Evolutionary conservation across 2,113 vertebrate species (phyloP).

Genomic region (Empidonax traillii): DNA sequence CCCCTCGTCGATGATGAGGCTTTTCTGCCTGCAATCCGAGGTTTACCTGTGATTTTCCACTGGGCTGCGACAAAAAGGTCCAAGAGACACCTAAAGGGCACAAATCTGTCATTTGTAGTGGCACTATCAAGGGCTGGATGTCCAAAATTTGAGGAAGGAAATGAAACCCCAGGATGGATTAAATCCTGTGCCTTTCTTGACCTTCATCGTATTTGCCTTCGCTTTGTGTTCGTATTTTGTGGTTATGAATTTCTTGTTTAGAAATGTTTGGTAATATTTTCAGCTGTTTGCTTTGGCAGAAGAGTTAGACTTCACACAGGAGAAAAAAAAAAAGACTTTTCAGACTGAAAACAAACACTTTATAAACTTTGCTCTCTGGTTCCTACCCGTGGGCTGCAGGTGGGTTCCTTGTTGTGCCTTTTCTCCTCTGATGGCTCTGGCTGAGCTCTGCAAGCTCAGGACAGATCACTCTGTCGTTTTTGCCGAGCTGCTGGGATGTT

Average conservation of each 20-base stretch:
- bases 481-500: background rate
- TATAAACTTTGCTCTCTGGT: background rate
- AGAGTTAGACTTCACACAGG: background rate
- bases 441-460: background rate
- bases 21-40: background rate
- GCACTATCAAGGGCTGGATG: background rate
- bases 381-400: rapidly evolving
- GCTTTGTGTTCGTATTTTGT: background rate
- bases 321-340: background rate
- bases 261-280: background rate
- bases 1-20: background rate
- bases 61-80: background rate
- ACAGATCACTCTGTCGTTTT: background rate
- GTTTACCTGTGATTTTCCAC: background rate
- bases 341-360: background rate
- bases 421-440: background rate
- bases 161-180: background rate
- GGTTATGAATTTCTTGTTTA: background rate
- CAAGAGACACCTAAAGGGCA: background rate
- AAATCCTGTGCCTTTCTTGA: background rate
- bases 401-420: background rate
- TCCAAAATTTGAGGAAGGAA: background rate
- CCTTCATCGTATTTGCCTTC: background rate
- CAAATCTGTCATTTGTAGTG: background rate
- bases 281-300: background rate